Base-by-base conservation (phyloP, 1,140 invertebrate genomes). In the Drosophila arawakana region DNA sequence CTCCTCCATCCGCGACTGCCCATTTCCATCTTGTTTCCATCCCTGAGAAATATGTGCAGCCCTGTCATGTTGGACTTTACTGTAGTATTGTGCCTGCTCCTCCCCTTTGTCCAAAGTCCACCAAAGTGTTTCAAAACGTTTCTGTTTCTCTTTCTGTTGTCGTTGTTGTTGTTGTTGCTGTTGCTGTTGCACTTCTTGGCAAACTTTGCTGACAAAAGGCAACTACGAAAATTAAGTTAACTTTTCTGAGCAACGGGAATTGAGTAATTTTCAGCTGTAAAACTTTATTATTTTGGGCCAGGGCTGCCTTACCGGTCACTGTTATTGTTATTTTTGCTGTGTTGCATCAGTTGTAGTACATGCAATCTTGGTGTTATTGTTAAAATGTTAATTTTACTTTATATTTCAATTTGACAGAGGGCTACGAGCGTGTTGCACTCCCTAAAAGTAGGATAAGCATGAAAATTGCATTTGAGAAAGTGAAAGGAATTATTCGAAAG, bases 191-290 rank as follows among this genome's bases (percentile, higher is more conserved):
- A 80, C 73, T 77, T 84, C 70, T 78, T 83, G 44, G 65, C 30
- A 70, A 76, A 73, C 60, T 74, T 83, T 84, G 60, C 49, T 50
- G 57, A 85, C 81, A 84, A 85, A 85, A 85, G 81, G 78, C 81
- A 80, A 78, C 81, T 81, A 75, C 81, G 73, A 81, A 85, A 85
- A 85, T 85, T 85, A 85, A 85, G 81, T 85, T 85, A 85, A 85
- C 81, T 85, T 81, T 81, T 81, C 80, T 70, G 70, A 83, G 81
- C 78, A 85, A 85, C 81, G 81, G 81, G 81, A 85, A 85, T 85
- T 85, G 81, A 85, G 81, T 85, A 85, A 85, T 85, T 85, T 85
- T 85, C 78, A 85, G 78, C 81, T 77, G 81, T 85, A 85, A 85
- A 85, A 85, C 81, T 85, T 85, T 85, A 85, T 85, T 85, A 84